A percentile compares a stretch with the other conserved stretches of the same genome.
Conservation (phyloP, 2,888 invertebrate species). For the Zygogramma bicolorata region DNA sequence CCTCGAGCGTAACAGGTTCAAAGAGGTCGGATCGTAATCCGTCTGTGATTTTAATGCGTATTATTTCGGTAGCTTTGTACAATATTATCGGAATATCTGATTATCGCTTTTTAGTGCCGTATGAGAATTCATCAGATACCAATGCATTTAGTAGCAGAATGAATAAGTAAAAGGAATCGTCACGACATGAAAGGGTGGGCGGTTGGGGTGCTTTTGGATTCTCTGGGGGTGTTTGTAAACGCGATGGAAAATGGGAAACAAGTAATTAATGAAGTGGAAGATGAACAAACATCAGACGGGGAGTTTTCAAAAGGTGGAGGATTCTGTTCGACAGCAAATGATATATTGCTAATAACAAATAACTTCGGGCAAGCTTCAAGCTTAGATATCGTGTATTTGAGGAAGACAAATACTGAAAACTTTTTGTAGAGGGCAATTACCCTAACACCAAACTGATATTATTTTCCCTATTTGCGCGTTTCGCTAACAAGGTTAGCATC, state of each 20-base stretch:
- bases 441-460: too few species aligned
- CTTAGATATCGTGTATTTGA: too few species aligned
- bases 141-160: slow-evolving; percentile 44
- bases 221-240: background rate
- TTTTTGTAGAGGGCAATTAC: too few species aligned
- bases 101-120: slow-evolving; percentile 60
- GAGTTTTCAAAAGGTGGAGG: too few species aligned
- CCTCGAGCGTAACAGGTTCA: slow-evolving; percentile 65
- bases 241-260: background rate
- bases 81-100: slow-evolving; percentile 60
- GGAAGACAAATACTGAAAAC: too few species aligned
- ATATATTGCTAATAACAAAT: too few species aligned
- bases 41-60: slow-evolving; percentile 66
- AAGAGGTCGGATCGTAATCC: slow-evolving; percentile 63
- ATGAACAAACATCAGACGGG: background rate
- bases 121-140: slow-evolving; percentile 49
- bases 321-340: too few species aligned
- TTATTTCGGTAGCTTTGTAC: slow-evolving; percentile 64
- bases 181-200: slow-evolving; percentile 27
- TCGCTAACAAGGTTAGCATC: too few species aligned
- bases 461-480: too few species aligned
- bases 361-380: too few species aligned
- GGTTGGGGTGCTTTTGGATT: background rate
- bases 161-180: slow-evolving; percentile 44
- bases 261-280: background rate